Percentiles rank a stretch among this genome's conserved stretches.
These are phyloP conservation scores for Megaceryle alcyon DNA, from an alignment of 2,797 vertebrate genomes.

Conservation along the genomic window DNA sequence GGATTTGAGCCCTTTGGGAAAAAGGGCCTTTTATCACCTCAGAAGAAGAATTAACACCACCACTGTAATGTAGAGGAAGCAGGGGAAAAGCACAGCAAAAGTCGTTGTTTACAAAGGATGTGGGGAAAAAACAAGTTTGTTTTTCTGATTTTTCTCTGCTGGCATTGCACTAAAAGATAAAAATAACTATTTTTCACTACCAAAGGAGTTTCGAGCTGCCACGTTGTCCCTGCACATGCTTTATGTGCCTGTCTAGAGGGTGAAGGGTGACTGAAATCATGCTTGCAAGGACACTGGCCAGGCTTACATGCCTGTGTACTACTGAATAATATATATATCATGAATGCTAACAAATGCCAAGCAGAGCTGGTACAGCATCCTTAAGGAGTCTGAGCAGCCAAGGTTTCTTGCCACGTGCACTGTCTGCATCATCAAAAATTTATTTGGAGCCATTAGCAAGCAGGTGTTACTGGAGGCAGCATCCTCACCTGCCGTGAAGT, in stretches of 20 bases:
- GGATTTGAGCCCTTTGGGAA: constrained; percentile 7
- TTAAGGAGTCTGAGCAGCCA: neutral
- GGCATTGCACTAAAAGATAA: neutral
- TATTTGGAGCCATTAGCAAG: neutral
- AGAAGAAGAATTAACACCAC: constrained; percentile 26
- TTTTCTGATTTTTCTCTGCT: constrained; percentile 18
- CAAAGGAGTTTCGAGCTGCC: neutral
- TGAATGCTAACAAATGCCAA: neutral
- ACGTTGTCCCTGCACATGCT: neutral
- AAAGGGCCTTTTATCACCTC: constrained; percentile 20
- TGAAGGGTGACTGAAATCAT: neutral
- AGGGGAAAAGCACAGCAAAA: neutral
- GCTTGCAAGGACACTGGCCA: neutral
- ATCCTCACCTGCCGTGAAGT: neutral
- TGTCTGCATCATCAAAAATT: neutral
- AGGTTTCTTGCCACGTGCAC: neutral
- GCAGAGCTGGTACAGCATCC: neutral
- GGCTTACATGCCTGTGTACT: neutral
- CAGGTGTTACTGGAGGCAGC: neutral
- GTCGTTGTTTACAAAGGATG: constrained; percentile 25
- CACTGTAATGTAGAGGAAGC: neutral
- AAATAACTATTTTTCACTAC: neutral
- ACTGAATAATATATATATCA: neutral
- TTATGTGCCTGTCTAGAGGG: neutral
- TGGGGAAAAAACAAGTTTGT: neutral